phyloP scores from a whole-genome alignment of 2,888 invertebrate genomes.

The Cantharis rufa region DNA sequence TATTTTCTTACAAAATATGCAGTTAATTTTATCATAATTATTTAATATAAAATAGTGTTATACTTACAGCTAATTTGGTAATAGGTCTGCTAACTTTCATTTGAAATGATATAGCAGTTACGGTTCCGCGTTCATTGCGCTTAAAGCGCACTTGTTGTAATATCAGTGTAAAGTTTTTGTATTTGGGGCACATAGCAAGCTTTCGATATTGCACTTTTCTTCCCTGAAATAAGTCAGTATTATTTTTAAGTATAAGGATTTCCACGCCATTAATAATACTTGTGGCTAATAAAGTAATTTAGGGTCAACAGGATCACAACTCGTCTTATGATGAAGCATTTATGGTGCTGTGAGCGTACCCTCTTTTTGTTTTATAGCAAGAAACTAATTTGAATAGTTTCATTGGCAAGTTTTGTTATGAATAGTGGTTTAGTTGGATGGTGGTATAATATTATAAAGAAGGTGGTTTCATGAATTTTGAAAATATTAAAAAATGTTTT shows the following conservation, averaged over 20 bases:
- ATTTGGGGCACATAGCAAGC: constrained; percentile 40
- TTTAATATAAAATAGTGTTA: neutral
- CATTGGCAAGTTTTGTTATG: constrained; percentile 22
- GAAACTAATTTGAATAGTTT: constrained; percentile 43
- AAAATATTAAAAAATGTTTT: neutral
- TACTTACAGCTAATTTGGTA: constrained; percentile 10
- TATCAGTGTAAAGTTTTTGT: constrained; percentile 30
- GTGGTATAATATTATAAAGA: neutral
- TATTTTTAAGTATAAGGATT: constrained; percentile 44
- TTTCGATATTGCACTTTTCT: constrained; percentile 36
- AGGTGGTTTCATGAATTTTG: neutral
- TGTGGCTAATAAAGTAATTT: constrained; percentile 44
- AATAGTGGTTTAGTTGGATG: constrained; percentile 29
- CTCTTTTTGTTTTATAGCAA: constrained; percentile 8
- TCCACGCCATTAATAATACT: constrained; percentile 48
- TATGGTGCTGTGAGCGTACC: constrained; percentile 13
- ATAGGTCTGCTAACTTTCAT: constrained; percentile 9
- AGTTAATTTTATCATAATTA: too few relatives aligned
- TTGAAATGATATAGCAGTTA: constrained; percentile 12
- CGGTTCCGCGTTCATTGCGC: constrained; percentile 26
- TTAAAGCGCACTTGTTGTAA: constrained; percentile 31
- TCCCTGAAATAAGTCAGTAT: constrained; percentile 44
- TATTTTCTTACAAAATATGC: too few relatives aligned
- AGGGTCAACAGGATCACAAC: constrained; percentile 35
- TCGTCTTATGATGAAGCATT: constrained; percentile 17